Conservation (phyloP, 2,113 vertebrate species). For the Lagopus muta region DNA sequence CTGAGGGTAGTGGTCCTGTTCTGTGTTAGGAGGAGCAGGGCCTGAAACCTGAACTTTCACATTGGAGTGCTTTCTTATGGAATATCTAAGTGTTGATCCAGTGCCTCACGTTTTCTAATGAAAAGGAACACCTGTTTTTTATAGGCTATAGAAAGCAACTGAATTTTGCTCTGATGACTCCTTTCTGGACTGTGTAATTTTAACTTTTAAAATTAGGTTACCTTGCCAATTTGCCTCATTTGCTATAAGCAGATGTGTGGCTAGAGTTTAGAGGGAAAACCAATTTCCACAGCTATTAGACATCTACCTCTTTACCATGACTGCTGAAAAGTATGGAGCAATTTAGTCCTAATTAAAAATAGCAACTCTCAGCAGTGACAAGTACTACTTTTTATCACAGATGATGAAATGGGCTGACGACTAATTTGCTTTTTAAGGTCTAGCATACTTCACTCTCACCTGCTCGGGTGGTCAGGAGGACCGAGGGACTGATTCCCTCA, state of each 20-base stretch:
- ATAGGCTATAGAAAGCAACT: background rate
- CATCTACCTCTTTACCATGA: background rate
- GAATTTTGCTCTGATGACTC: background rate
- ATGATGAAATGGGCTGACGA: conserved; percentile 13
- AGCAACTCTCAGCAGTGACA: background rate
- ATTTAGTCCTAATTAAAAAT: conserved; percentile 26
- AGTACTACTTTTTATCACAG: background rate
- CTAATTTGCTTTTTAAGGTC: background rate
- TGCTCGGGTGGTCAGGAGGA: background rate
- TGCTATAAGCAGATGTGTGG: background rate
- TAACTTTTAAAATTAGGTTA: background rate
- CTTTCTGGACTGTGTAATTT: background rate
- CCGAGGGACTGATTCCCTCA: background rate
- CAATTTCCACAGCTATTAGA: background rate
- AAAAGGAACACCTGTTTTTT: background rate
- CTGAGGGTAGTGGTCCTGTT: background rate
- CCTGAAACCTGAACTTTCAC: background rate
- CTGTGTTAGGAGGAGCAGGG: background rate
- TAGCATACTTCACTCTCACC: background rate
- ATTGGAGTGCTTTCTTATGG: background rate
- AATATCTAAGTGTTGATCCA: accelerated
- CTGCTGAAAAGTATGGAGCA: background rate
- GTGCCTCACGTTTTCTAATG: background rate
- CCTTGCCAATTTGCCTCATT: background rate
- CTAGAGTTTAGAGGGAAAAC: background rate